A percentile compares a stretch with the other conserved stretches of the same genome.
Evolutionary conservation across 2,797 vertebrate genomes (phyloP).

Genomic region (Malacoraja senta): DNA sequence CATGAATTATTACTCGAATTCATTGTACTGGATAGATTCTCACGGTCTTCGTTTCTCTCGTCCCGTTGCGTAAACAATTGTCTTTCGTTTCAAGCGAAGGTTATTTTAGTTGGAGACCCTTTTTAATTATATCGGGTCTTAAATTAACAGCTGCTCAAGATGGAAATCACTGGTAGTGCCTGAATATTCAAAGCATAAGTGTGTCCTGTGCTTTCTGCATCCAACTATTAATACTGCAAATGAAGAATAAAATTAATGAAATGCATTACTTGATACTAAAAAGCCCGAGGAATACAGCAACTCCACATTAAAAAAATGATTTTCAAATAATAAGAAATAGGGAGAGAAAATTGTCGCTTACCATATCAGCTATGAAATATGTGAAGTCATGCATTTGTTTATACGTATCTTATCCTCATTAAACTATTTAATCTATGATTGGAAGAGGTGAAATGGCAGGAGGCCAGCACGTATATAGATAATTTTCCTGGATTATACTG

Average conservation of each 20-base stretch:
- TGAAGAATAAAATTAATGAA: not conserved
- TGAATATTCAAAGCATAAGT: not conserved
- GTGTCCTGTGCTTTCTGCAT: not conserved
- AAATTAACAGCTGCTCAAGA: not conserved
- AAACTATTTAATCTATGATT: not conserved
- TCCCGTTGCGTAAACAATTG: constrained; percentile 5
- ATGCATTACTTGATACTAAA: not conserved
- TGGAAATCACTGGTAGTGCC: not conserved
- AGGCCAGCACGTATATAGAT: not conserved
- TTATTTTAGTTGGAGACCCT: constrained; percentile 23
- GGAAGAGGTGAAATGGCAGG: not conserved
- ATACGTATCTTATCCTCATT: not conserved
- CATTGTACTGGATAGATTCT: not conserved
- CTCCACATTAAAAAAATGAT: not conserved
- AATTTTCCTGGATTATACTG: too few species aligned
- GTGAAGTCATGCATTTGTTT: not conserved
- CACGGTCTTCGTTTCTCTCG: constrained; percentile 9
- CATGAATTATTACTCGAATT: not conserved
- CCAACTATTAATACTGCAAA: not conserved
- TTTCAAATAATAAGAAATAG: not conserved
- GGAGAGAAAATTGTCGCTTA: not conserved
- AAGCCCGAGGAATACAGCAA: not conserved
- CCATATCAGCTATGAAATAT: not conserved
- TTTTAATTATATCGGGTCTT: not conserved
- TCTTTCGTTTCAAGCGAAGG: constrained; percentile 15